Percentiles rank a stretch among this genome's conserved stretches.
These are phyloP conservation scores for Stictonetta naevosa DNA, from an alignment of 2,113 vertebrate genomes.

Conservation along the genomic window DNA sequence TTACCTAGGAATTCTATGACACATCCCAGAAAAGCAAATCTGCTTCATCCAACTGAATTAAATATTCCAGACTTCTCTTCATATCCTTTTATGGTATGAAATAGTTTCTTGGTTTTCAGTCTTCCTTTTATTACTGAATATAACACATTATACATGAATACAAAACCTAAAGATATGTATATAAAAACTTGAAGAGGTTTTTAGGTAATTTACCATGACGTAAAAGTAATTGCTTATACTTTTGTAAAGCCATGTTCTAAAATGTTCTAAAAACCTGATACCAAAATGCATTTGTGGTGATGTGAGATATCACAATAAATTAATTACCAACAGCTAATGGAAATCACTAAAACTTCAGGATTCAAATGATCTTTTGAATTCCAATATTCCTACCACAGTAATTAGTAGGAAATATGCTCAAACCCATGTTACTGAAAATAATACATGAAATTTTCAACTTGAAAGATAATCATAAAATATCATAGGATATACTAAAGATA, in stretches of 20 bases:
- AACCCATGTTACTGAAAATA: neutral
- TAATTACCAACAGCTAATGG: neutral
- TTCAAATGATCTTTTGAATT: neutral
- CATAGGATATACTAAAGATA: neutral
- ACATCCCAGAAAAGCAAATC: neutral
- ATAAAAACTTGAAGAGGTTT: neutral
- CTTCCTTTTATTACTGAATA: neutral
- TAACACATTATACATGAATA: neutral
- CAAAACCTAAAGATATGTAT: no score
- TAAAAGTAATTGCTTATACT: neutral
- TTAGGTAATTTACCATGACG: neutral
- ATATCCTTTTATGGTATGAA: neutral
- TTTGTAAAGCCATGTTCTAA: neutral
- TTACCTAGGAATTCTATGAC: neutral
- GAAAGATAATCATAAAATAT: neutral
- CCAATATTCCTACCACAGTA: neutral
- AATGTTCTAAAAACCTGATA: neutral
- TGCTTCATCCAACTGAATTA: neutral
- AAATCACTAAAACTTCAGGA: neutral
- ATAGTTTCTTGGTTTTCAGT: neutral
- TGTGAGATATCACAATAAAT: neutral
- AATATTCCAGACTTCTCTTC: neutral
- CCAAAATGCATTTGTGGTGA: neutral
- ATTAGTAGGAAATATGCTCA: neutral
- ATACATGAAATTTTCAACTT: neutral